Evolutionary conservation across 1,140 invertebrate species (phyloP).

Genomic region (Agrypnia vestita): DNA sequence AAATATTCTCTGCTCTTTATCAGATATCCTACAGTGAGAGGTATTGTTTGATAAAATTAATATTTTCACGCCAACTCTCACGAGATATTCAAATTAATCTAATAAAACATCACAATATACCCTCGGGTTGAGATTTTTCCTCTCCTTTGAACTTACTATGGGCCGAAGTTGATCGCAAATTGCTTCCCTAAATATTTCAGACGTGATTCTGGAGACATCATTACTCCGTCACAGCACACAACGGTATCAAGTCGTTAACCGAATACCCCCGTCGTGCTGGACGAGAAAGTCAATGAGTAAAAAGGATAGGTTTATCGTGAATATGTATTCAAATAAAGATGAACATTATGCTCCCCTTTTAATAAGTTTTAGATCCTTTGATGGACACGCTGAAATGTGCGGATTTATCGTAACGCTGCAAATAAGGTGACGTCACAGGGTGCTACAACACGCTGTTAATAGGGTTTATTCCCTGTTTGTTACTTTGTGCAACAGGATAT

Average conservation of each 20-base stretch:
- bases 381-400: conserved; percentile 25
- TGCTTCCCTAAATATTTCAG: conserved; percentile 34
- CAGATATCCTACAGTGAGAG: no score
- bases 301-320: conserved; percentile 11
- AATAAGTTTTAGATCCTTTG: neutral
- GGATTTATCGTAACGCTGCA: conserved; percentile 2
- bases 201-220: conserved; percentile 23
- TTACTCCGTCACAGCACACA: conserved; percentile 11
- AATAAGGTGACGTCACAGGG: conserved; percentile 46
- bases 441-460: conserved; percentile 29
- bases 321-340: no score
- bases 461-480: conserved; percentile 24
- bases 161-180: conserved; percentile 29
- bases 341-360: conserved; percentile 15
- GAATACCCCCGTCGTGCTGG: neutral
- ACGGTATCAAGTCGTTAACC: conserved; percentile 32
- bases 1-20: no score
- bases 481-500: conserved; percentile 57
- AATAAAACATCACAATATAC: neutral
- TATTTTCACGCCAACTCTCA: neutral
- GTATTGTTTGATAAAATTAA: no score
- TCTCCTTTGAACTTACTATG: conserved; percentile 19
- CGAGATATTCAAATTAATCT: conserved; percentile 12
- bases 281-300: conserved; percentile 9
- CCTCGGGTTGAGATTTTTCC: neutral